Evolutionary conservation across 2,888 invertebrate genomes (phyloP).

Genomic region (Plebejus anna): DNA sequence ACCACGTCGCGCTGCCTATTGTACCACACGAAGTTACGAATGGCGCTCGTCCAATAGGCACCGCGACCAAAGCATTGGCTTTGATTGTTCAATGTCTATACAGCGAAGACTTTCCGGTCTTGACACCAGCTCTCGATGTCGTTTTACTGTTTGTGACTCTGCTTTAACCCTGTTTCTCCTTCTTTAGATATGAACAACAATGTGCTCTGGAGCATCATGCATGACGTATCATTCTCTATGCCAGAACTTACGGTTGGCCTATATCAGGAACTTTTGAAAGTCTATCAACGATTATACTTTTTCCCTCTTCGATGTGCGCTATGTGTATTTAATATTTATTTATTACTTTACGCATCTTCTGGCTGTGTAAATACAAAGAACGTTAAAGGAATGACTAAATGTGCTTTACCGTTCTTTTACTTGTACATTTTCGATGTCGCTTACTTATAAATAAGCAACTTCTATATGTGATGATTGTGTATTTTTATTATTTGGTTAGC

Average conservation of each 20-base stretch:
- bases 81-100: slow-evolving; percentile 75
- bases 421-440: slow-evolving; percentile 38
- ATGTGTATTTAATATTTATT: slow-evolving; percentile 34
- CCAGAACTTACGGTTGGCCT: slow-evolving; percentile 15
- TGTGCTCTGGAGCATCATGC: slow-evolving; percentile 48
- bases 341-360: slow-evolving; percentile 32
- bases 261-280: background rate
- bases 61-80: slow-evolving; percentile 67
- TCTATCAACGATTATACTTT: background rate
- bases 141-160: slow-evolving; percentile 69
- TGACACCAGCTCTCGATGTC: slow-evolving; percentile 74
- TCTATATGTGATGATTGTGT: slow-evolving; percentile 27
- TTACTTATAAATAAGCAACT: slow-evolving; percentile 30
- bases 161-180: slow-evolving; percentile 54
- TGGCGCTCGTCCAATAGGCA: slow-evolving; percentile 49
- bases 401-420: slow-evolving; percentile 39
- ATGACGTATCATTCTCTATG: slow-evolving; percentile 44
- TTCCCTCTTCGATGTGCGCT: slow-evolving; percentile 47
- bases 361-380: slow-evolving; percentile 36
- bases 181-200: background rate
- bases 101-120: slow-evolving; percentile 62
- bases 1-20: slow-evolving; percentile 64
- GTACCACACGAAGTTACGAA: slow-evolving; percentile 30
- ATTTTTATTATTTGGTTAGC: slow-evolving; percentile 17
- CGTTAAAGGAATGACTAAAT: slow-evolving; percentile 41